phyloP scores from a whole-genome alignment of 2,888 invertebrate genomes.

The Lithophane leautieri region DNA sequence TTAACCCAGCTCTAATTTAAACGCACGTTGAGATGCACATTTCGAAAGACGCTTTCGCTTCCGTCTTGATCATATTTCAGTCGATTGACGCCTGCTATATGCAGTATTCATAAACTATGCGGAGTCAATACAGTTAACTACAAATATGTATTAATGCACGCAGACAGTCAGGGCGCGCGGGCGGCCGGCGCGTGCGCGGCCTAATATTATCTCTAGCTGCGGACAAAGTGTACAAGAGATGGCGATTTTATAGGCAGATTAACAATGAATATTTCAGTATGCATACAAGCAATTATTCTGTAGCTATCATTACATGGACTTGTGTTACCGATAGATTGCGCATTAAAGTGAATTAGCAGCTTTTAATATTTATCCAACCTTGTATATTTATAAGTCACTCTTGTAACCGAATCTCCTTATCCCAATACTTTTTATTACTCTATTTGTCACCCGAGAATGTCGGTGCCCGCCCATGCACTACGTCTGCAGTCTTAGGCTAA shows the following conservation, averaged over 20 bases:
- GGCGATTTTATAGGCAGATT: slow-evolving; percentile 41
- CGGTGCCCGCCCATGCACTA: slow-evolving; percentile 41
- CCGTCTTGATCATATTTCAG: slow-evolving; percentile 61
- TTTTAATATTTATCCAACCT: too few relatives aligned
- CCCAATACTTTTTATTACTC: slow-evolving; percentile 1
- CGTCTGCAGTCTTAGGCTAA: slow-evolving; percentile 67
- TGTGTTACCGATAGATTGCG: neutral
- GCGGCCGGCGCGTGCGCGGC: slow-evolving; percentile 71
- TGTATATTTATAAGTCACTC: neutral
- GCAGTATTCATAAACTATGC: slow-evolving; percentile 71
- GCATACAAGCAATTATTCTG: neutral
- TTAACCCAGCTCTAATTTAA: slow-evolving; percentile 36
- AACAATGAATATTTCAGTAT: neutral
- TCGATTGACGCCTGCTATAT: slow-evolving; percentile 57
- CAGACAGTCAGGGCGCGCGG: slow-evolving; percentile 71
- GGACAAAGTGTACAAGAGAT: slow-evolving; percentile 46
- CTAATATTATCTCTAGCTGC: slow-evolving; percentile 67
- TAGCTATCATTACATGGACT: neutral
- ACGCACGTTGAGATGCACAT: slow-evolving; percentile 36
- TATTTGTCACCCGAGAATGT: slow-evolving; percentile 38
- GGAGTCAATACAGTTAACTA: slow-evolving; percentile 74
- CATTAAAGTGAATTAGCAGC: too few relatives aligned
- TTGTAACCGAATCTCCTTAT: slow-evolving; percentile 8
- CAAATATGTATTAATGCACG: slow-evolving; percentile 72
- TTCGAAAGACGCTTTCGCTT: slow-evolving; percentile 49